Evolutionary conservation across 2,113 vertebrate genomes (phyloP).

Genomic region (Dicerorhinus sumatrensis): DNA sequence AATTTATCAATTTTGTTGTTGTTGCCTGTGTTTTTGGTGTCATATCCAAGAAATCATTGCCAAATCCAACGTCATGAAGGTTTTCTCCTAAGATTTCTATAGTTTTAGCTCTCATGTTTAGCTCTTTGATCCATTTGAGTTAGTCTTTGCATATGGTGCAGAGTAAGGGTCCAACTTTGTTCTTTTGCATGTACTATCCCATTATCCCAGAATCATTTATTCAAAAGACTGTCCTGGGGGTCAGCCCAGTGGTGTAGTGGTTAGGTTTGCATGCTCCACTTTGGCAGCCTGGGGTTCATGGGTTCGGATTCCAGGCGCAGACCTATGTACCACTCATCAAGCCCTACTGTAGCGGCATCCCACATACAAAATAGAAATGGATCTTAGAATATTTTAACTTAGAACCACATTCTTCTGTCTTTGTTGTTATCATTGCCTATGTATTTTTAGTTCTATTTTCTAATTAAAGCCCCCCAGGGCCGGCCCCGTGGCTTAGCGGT

Average conservation of each 20-base stretch:
- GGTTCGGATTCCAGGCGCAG: too few relatives aligned
- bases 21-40: neutral
- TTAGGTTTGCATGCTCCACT: too few relatives aligned
- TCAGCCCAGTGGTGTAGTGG: too few relatives aligned
- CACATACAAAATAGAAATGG: neutral
- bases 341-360: too few relatives aligned
- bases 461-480: neutral
- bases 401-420: neutral
- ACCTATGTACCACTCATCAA: too few relatives aligned
- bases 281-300: too few relatives aligned
- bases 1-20: neutral
- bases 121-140: neutral
- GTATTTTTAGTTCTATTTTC: neutral
- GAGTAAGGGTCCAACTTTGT: neutral
- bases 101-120: neutral
- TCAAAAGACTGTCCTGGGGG: neutral
- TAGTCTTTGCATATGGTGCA: neutral
- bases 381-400: slow-evolving; percentile 24
- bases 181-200: neutral
- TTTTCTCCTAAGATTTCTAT: neutral
- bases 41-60: neutral
- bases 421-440: neutral
- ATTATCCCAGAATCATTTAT: neutral
- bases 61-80: neutral
- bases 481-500: too few relatives aligned